A percentile compares a stretch with the other conserved stretches of the same genome.
phyloP scores from a whole-genome alignment of 2,113 vertebrate genomes.

The Rhinichthys klamathensis region DNA sequence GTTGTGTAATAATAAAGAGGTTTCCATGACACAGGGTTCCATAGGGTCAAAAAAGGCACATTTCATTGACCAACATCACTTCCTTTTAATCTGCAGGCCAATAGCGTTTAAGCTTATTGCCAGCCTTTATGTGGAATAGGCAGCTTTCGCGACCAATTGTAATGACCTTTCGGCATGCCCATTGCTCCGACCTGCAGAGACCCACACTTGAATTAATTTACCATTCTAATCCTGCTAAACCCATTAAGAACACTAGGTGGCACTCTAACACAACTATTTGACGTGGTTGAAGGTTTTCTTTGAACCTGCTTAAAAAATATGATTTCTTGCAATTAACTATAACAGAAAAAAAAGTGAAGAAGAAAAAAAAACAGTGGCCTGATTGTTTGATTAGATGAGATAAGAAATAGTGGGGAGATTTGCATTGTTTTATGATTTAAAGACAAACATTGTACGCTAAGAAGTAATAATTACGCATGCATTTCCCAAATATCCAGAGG shows the following conservation, averaged over 20 bases:
- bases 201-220: no score
- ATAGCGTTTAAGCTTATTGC: no score
- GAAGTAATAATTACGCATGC: neutral
- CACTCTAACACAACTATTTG: constrained; percentile 19
- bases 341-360: no score
- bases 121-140: no score
- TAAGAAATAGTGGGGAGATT: neutral
- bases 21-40: neutral
- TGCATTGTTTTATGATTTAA: neutral
- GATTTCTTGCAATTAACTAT: neutral
- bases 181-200: no score
- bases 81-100: neutral
- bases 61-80: neutral
- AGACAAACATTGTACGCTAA: neutral
- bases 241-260: constrained; percentile 35
- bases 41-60: neutral
- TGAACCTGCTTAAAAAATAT: neutral
- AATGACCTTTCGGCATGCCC: no score
- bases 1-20: neutral
- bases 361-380: neutral
- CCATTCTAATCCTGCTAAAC: neutral
- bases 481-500: neutral
- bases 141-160: no score
- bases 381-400: neutral
- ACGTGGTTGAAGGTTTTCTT: neutral